These are phyloP conservation scores for Nebria salina DNA, from an alignment of 2,888 invertebrate species.

Conservation along the genomic window DNA sequence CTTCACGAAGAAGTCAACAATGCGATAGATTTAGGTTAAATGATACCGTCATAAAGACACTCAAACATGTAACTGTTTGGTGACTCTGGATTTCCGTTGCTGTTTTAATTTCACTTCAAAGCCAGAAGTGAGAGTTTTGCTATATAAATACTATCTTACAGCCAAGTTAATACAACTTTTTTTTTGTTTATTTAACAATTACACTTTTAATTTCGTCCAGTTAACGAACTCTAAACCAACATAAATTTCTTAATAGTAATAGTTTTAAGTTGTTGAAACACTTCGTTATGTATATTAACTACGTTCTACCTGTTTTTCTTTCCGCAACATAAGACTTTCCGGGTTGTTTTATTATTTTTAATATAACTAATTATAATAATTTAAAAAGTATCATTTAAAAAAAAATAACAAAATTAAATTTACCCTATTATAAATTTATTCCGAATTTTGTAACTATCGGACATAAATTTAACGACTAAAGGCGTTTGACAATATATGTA, in stretches of 20 bases:
- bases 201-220: neutral
- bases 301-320: neutral
- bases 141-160: neutral
- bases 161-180: neutral
- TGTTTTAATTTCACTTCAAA: neutral
- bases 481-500: too few species aligned
- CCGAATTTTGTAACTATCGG: too few species aligned
- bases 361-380: too few species aligned
- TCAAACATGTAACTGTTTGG: neutral
- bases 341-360: neutral
- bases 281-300: neutral
- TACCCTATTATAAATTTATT: too few species aligned
- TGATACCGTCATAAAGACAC: neutral
- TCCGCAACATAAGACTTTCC: neutral
- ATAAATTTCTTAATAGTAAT: neutral
- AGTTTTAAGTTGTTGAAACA: neutral
- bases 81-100: neutral
- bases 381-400: too few species aligned
- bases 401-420: too few species aligned
- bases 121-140: neutral
- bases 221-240: neutral
- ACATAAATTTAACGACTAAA: too few species aligned
- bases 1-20: neutral
- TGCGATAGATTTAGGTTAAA: neutral
- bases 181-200: neutral